Evolutionary conservation across 1,140 invertebrate species (phyloP).

Genomic region (Hycleus cichorii): DNA sequence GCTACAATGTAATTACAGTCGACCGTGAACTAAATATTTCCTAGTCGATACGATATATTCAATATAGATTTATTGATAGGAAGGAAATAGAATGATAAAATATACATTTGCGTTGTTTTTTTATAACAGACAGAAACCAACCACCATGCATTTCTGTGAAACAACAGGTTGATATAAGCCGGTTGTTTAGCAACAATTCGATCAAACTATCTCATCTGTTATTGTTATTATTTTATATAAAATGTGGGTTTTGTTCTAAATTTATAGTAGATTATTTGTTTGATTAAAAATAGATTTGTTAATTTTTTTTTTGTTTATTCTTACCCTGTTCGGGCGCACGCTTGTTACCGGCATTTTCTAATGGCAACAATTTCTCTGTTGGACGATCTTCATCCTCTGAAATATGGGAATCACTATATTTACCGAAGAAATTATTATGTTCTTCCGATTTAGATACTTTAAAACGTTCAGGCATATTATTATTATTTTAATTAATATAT

Average conservation of each 20-base stretch:
- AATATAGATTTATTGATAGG: conserved; percentile 11
- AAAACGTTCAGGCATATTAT: conserved; percentile 20
- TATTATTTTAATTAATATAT: background rate
- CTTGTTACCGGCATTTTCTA: conserved; percentile 1
- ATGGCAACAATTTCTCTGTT: conserved; percentile 17
- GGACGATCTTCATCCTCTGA: conserved; percentile 15
- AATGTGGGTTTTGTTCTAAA: too few relatives aligned
- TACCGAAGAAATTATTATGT: conserved; percentile 14
- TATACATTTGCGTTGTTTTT: too few relatives aligned
- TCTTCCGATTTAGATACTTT: conserved; percentile 25
- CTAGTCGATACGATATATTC: conserved; percentile 8
- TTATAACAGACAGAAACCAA: too few relatives aligned
- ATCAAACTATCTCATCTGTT: too few relatives aligned
- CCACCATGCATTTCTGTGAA: too few relatives aligned
- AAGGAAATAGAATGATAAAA: conserved; percentile 3
- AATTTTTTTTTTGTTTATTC: too few relatives aligned
- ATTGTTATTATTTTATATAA: too few relatives aligned
- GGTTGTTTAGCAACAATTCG: too few relatives aligned
- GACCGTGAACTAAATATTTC: conserved; percentile 11
- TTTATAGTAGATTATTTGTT: too few relatives aligned
- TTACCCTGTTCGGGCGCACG: conserved; percentile 5
- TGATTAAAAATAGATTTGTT: too few relatives aligned
- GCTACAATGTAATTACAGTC: too few relatives aligned
- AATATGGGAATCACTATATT: conserved; percentile 16
- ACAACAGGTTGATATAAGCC: too few relatives aligned